Evolutionary conservation across 2,113 vertebrate species (phyloP), one percentile per base, ranked within the genome.

Genomic region (Leucosticte australis): DNA sequence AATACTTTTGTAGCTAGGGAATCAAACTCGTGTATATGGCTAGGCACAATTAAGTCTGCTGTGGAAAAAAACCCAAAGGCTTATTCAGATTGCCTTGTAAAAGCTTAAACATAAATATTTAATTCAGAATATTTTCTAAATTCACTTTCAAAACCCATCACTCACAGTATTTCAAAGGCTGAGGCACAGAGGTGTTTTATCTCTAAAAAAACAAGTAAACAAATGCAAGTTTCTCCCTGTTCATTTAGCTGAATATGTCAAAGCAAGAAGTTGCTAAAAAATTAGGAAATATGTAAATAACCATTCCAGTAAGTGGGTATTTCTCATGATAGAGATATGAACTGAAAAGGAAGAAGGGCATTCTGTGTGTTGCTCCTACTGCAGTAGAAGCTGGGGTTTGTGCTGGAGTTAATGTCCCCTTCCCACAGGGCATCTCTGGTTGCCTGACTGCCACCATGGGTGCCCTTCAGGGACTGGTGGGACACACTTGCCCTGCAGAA

Each of bases 71-170:
- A 56, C 70, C 90, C 88, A 91, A 96, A 94, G 71, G 75, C 81
- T 90, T 91, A 90, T 94, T 93, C 92, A 87, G 75, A 95, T 89
- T 94, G 94, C 78, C 81, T 95, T 91, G 79, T 91, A 95, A 97
- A 94, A 96, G 90, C 94, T 89, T 96, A 87, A 94, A 86, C 95
- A 97, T 97, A 92, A 96, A 96, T 97, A 97, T 97, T 97, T 97
- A 94, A 97, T 97, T 96, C 92, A 83, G 91, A 85, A 89, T 93
- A 86, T 94, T 91, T 93, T 97, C 94, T 91, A 96, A 94, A 92
- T 95, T 95, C 94, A 89, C 93, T 96, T 96, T 92, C 88, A 97
- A 96, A 96, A 81, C 2, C 44, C 90, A 89, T 96, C 93, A 93
- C 95, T 96, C 92, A 94, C 82, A 70, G 79, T 47, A 85, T 96